Evolutionary conservation across 2,888 invertebrate species (phyloP).

Genomic region (Pharmacophagus antenor): DNA sequence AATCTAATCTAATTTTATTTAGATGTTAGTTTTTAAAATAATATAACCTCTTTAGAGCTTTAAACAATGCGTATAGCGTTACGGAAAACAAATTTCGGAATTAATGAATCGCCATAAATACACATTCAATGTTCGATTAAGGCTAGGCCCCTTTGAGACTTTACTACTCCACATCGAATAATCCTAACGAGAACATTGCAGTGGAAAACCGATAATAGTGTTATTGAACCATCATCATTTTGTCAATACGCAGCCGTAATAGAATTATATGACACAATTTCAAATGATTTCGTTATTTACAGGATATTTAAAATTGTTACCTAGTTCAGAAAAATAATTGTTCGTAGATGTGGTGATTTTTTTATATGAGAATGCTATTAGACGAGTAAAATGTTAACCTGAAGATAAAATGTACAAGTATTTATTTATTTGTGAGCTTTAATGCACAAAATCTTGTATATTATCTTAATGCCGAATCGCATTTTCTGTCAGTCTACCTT

Average conservation of each 20-base stretch:
- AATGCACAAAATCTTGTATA: too few species aligned
- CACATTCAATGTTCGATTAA: constrained; percentile 15
- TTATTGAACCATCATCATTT: too few species aligned
- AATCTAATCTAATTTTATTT: too few species aligned
- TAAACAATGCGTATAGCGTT: neutral
- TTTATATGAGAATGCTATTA: too few species aligned
- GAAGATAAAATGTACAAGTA: too few species aligned
- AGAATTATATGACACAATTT: neutral
- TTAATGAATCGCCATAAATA: constrained; percentile 12
- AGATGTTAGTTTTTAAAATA: neutral
- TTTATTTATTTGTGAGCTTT: neutral
- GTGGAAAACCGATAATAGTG: constrained; percentile 15
- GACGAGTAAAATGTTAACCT: too few species aligned
- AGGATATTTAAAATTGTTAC: neutral
- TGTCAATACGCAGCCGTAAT: too few species aligned
- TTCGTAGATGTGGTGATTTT: neutral
- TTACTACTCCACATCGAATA: constrained; percentile 2
- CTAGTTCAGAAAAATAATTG: neutral
- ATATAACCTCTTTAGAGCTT: neutral
- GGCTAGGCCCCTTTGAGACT: constrained; percentile 6
- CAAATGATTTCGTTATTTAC: neutral
- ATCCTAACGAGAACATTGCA: constrained; percentile 4
- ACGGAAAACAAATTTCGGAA: neutral
- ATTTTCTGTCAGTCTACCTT: too few species aligned
- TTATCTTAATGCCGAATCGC: too few species aligned